These are phyloP conservation scores for Adelphocoris suturalis DNA, from an alignment of 2,888 invertebrate genomes.

Conservation along the genomic window DNA sequence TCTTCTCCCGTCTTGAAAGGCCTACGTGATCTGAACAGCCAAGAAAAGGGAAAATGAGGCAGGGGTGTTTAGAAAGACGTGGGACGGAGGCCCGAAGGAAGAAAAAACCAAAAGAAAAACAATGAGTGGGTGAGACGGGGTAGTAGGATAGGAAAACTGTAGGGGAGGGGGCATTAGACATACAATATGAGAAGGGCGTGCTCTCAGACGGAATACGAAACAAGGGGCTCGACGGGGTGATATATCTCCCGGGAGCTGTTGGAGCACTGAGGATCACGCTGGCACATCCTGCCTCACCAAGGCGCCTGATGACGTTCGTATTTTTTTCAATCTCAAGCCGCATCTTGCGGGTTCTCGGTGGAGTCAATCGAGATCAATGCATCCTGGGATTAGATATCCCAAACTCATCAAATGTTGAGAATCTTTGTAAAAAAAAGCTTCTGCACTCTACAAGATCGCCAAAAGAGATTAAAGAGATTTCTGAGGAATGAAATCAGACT, in stretches of 20 bases:
- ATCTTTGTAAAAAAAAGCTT: not conserved
- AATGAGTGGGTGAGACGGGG: conserved; percentile 37
- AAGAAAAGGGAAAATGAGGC: conserved; percentile 14
- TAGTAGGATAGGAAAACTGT: not conserved
- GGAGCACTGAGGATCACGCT: conserved; percentile 36
- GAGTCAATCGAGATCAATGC: no score
- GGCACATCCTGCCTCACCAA: not conserved
- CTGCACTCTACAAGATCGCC: no score
- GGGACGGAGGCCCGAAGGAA: not conserved
- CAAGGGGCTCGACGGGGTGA: conserved; percentile 31
- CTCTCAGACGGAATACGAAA: conserved; percentile 48
- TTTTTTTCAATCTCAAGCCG: not conserved
- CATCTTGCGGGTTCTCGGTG: not conserved
- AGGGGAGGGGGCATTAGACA: conserved; percentile 36
- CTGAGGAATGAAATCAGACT: no score
- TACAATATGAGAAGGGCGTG: conserved; percentile 49
- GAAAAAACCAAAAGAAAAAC: conserved; percentile 34
- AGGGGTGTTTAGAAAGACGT: conserved; percentile 14
- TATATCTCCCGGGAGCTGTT: conserved; percentile 21
- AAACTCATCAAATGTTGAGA: not conserved
- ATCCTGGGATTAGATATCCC: no score
- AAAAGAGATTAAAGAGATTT: not conserved
- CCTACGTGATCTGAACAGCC: conserved; percentile 49
- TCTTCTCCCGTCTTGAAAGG: conserved; percentile 30
- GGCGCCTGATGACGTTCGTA: conserved; percentile 8